These are phyloP conservation scores for Hemistola chrysoprasaria DNA, from an alignment of 2,888 invertebrate species.

Conservation along the genomic window DNA sequence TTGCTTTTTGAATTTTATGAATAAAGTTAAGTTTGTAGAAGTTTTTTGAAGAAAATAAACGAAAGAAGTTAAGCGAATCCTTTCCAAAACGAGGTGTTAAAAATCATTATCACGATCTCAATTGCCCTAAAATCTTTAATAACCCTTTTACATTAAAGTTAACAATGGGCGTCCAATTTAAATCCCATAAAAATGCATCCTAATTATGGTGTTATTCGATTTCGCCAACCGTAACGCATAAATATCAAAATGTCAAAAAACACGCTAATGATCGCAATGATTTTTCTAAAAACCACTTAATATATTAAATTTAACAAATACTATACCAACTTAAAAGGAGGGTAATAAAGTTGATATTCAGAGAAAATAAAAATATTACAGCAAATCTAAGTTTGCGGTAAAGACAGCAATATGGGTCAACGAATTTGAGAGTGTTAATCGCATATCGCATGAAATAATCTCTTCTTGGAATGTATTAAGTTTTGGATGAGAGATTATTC, in stretches of 20 bases:
- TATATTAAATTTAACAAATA: not conserved
- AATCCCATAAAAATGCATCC: conserved; percentile 57
- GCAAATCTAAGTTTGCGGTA: conserved; percentile 8
- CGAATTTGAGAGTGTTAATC: conserved; percentile 47
- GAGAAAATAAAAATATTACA: conserved; percentile 4
- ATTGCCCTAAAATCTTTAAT: conserved; percentile 13
- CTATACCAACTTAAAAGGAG: conserved; percentile 12
- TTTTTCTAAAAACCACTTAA: conserved; percentile 12
- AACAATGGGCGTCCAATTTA: conserved; percentile 58
- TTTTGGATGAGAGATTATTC: conserved; percentile 32
- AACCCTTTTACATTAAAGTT: conserved; percentile 27
- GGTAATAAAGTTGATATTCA: conserved; percentile 25
- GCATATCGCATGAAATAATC: conserved; percentile 47
- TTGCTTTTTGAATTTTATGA: no score
- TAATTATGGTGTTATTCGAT: conserved; percentile 60
- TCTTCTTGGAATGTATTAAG: conserved; percentile 42
- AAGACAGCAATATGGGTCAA: conserved; percentile 42
- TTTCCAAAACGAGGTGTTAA: not conserved
- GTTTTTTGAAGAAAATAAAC: no score
- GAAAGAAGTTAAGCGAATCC: not conserved
- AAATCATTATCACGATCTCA: conserved; percentile 8
- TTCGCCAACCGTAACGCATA: conserved; percentile 54
- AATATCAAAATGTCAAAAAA: conserved; percentile 58
- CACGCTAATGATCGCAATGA: conserved; percentile 57
- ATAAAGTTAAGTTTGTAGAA: no score